Evolutionary conservation across 1,140 invertebrate species (phyloP), one percentile per base, ranked within the genome.

Genomic region (Ips nitidus): DNA sequence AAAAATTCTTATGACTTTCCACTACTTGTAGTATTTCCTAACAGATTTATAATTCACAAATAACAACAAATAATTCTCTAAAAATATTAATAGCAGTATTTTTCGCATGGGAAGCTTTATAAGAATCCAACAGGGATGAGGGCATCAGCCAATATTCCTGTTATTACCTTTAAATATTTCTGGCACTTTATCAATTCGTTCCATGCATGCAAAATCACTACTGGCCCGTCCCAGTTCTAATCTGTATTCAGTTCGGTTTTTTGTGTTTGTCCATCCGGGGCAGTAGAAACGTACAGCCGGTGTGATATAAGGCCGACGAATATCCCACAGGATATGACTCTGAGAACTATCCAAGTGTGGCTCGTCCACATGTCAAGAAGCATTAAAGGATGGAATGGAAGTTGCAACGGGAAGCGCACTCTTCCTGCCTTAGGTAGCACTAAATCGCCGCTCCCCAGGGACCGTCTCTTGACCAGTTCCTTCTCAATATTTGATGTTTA

Each of bases 301-400:
- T 66, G 73, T 75, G 74, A 77, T 76, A 76, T 77, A 76, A 77
- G 76, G 75, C 72, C 74, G 73, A 70, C 59, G 52, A 73, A 75
- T 72, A 70, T 76, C 75, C 77, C 76, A 71, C 41, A 75, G 74
- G 76, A 77, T 75, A 75, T 78, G 67, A 75, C 75, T 61, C 71
- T 67, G 63, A 70, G 71, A 71, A 69, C 58, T 63, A 68, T 67
- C 68, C 67, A 72, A 67, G 55, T 64, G 69, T 70, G 53, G 65
- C 63, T 70, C 73, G 76, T 77, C 74, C 74, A 79, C 78, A 77
- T 79, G 78, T 79, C 78, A 79, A 72, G 53, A 65, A 59, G 75
- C 78, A 79, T 79, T 79, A 79, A 79, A 78, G 77, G 76, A 75
- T 73, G 77, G 52, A 75, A 75, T 73, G 77, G 52, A 40, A 57